Conservation (phyloP, 2,113 vertebrate genomes). For the Lipotes vexillifer region DNA sequence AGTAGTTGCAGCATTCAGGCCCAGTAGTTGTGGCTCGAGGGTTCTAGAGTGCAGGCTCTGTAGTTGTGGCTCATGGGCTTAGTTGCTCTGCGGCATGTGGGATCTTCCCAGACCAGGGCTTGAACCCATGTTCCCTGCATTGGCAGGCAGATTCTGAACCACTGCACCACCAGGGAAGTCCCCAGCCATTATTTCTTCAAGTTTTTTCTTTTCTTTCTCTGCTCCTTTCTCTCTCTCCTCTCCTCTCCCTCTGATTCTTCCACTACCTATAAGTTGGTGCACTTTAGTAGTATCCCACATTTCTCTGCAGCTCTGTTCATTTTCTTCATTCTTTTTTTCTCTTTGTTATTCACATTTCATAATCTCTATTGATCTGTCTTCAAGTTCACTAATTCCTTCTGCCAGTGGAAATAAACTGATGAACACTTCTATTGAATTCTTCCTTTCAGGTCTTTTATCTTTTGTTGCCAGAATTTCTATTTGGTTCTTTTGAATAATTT, state of each 20-base stretch:
- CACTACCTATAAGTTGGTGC: not conserved
- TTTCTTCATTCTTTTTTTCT: not conserved
- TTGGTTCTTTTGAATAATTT: not conserved
- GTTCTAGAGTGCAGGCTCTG: too few relatives aligned
- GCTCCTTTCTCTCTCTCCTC: not conserved
- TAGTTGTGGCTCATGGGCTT: fast-evolving
- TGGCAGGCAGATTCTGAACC: too few relatives aligned
- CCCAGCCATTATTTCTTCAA: not conserved
- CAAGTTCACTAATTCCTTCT: not conserved
- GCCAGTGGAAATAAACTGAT: not conserved
- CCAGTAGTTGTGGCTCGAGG: too few relatives aligned
- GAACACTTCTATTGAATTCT: not conserved
- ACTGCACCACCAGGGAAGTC: too few relatives aligned
- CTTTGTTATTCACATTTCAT: not conserved
- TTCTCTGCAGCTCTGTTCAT: not conserved
- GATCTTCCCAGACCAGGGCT: too few relatives aligned
- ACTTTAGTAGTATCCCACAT: not conserved
- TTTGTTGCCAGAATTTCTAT: not conserved
- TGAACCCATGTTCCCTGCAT: too few relatives aligned
- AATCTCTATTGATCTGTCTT: not conserved
- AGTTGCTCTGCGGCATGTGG: too few relatives aligned
- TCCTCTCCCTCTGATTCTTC: not conserved
- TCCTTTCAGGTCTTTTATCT: not conserved
- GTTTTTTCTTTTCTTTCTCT: not conserved
- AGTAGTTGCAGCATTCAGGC: too few relatives aligned